Conservation (phyloP, 2,888 invertebrate species). For the Flexamia atlantica region DNA sequence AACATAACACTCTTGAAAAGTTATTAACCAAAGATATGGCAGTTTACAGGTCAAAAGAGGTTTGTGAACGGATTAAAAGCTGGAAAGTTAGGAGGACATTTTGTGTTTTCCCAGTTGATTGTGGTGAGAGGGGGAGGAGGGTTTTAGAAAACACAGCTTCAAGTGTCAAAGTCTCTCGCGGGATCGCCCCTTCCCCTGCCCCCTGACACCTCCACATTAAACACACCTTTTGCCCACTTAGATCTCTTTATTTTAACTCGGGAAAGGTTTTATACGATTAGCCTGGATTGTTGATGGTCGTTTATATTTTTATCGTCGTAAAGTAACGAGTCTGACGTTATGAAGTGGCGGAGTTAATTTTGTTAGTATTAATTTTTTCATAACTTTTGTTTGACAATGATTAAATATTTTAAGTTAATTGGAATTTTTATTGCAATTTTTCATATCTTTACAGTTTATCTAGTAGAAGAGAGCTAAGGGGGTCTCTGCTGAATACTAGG, state of each 20-base stretch:
- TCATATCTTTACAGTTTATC: too few relatives aligned
- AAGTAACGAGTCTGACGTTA: not conserved
- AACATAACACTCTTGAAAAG: too few relatives aligned
- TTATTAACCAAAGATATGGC: conserved; percentile 2
- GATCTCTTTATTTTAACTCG: conserved; percentile 43
- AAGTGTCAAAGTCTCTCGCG: conserved; percentile 48
- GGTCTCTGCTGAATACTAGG: too few relatives aligned
- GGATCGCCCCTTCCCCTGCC: not conserved
- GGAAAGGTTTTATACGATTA: conserved; percentile 39
- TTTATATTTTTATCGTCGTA: not conserved
- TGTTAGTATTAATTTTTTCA: not conserved
- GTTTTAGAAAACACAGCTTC: conserved; percentile 46
- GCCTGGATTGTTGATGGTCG: conserved; percentile 9
- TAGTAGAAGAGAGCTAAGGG: too few relatives aligned
- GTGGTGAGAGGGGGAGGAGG: not conserved
- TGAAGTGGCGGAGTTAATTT: not conserved
- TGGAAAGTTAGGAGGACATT: conserved; percentile 44
- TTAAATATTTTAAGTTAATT: too few relatives aligned
- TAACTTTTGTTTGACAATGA: too few relatives aligned
- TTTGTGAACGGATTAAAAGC: conserved; percentile 40
- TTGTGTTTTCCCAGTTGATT: conserved; percentile 49
- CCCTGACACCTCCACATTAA: conserved; percentile 35
- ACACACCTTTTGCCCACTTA: conserved; percentile 36
- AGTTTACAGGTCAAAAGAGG: conserved; percentile 29
- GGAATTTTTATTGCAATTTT: too few relatives aligned